These are phyloP conservation scores for Coregonus sp. DNA, from an alignment of 2,797 vertebrate species.

Conservation along the genomic window DNA sequence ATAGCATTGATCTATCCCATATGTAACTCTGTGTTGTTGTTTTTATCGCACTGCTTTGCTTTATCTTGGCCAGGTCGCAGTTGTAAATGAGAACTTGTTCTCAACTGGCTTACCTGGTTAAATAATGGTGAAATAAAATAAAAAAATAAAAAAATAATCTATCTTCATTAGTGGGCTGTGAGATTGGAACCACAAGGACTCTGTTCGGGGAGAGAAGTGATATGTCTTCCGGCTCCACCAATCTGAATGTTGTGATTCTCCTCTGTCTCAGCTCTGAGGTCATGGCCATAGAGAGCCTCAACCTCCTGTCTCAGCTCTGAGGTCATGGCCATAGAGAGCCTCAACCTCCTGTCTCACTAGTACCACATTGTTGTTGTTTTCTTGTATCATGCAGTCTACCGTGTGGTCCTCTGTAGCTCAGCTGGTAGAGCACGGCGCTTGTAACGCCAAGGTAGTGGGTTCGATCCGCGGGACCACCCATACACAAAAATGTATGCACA, in stretches of 20 bases:
- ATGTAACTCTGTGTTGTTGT: no score
- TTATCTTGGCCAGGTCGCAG: no score
- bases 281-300: not conserved
- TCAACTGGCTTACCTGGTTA: no score
- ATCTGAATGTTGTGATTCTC: constrained; percentile 49
- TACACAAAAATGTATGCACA: no score
- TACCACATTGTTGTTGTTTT: not conserved
- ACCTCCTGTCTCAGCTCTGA: no score
- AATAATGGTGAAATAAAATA: no score
- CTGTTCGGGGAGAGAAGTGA: constrained; percentile 50
- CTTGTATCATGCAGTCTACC: constrained; percentile 6
- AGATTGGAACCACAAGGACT: constrained; percentile 53
- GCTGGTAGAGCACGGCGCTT: no score
- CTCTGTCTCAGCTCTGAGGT: not conserved
- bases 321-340: no score
- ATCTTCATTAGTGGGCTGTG: constrained; percentile 79
- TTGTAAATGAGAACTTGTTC: no score
- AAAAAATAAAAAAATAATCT: constrained; percentile 55
- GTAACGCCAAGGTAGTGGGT: no score
- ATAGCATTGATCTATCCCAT: constrained; percentile 74
- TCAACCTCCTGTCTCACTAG: not conserved
- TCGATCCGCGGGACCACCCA: no score
- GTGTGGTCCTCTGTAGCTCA: not conserved
- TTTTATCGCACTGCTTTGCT: no score
- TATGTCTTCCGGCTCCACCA: constrained; percentile 56